Base-by-base conservation (phyloP, 2,888 invertebrate genomes). In the Cephonodes hylas region DNA sequence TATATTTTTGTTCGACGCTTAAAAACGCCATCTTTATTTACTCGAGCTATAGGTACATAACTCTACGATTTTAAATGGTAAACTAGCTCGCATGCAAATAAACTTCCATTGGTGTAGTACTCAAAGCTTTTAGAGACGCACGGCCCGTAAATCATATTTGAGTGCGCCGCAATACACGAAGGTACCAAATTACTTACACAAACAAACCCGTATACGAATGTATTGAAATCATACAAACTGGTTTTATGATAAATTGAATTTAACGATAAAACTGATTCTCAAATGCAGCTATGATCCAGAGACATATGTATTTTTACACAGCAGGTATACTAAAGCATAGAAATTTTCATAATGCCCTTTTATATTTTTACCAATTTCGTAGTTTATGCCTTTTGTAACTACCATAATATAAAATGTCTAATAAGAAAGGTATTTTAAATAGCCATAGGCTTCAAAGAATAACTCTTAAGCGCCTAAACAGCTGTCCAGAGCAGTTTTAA, bases 11-110 rank as follows among this genome's bases (percentile, higher is more conserved):
- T 27, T 15, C 27, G 25, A 15, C 46, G 27, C 27, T 8, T 27
- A 53, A 18, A 53, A 53, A 53, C 46, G 46, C 46, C 46, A n/a
- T 45, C 45, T 23, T 45, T 45, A 45, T 8, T 45, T 46, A 46
- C 22, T 45, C 13, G 3, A 20, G n/a, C 38, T 5, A 3, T n/a
- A 13, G 46, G 23, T 10, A 31, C 31, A 31, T 18, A 53, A 3
- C 27, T n/a, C n/a, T 15, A 10, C 18, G 18, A 10, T 18, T 18
- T 53, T 10, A 53, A 53, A 53, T 53, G 10, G 13, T 38, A 38
- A n/a, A 38, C 38, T 10, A 18, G 3, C 31, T 53, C 27, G 23
- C 42, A 8, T 1, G 18, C 27, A 18, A 53, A 53, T 53, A 10
- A 31, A 10, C 31, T 44, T 18, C 44, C 7, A 10, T 20, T 20